Evolutionary conservation across 2,797 vertebrate genomes (phyloP).

Genomic region (Aselliscus stoliczkanus): DNA sequence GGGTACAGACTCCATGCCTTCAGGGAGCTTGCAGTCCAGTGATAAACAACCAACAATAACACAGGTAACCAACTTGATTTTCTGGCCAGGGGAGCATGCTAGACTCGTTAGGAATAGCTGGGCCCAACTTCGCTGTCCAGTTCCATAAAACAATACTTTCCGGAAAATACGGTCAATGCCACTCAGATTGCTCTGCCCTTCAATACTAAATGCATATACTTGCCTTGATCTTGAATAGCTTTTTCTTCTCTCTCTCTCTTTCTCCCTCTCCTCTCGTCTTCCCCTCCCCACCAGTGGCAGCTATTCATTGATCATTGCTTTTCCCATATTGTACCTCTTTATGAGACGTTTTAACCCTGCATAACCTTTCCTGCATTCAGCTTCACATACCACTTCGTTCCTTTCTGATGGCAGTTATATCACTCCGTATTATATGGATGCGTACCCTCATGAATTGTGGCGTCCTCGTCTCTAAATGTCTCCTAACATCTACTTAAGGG

Average conservation of each 20-base stretch:
- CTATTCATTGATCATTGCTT: background rate
- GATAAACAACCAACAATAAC: background rate
- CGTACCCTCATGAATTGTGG: rapidly evolving
- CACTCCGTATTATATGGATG: rapidly evolving
- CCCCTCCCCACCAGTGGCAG: no score
- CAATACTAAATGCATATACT: background rate
- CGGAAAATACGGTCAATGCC: background rate
- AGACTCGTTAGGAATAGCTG: background rate
- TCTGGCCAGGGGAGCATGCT: background rate
- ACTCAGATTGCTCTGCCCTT: background rate
- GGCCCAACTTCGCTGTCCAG: background rate
- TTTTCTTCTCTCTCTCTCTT: background rate
- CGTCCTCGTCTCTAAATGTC: background rate
- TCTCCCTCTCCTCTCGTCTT: no score
- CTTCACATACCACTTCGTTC: background rate
- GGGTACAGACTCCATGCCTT: background rate
- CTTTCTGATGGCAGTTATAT: background rate
- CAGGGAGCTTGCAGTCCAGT: background rate
- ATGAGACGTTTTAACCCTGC: background rate
- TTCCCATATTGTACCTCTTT: background rate
- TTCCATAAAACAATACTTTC: background rate
- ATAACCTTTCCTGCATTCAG: background rate
- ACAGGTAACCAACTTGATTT: background rate
- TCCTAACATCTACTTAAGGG: background rate
- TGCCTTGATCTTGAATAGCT: background rate